Conservation (phyloP, 1,140 invertebrate species). For the Diploscapter pachys region DNA sequence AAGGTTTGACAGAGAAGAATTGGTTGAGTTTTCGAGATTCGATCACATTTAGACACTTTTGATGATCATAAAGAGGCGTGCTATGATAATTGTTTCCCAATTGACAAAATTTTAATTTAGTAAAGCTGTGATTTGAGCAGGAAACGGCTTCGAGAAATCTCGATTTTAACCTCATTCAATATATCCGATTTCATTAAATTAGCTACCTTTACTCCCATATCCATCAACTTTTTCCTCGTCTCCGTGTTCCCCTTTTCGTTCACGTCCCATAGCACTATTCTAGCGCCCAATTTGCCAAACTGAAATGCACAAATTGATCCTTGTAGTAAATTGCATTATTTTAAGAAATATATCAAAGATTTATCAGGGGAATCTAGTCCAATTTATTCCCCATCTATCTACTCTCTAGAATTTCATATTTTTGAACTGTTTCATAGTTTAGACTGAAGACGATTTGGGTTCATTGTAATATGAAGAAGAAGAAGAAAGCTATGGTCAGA, state of each 20-base stretch:
- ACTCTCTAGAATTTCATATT: not conserved
- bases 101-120: too few relatives aligned
- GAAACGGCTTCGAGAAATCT: not conserved
- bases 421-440: not conserved
- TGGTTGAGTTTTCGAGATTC: slow-evolving; percentile 10
- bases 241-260: slow-evolving; percentile 36
- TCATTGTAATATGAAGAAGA: slow-evolving; percentile 21
- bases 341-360: not conserved
- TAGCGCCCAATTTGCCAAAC: slow-evolving; percentile 61
- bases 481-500: slow-evolving; percentile 13
- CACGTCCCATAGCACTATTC: slow-evolving; percentile 37
- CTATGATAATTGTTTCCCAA: not conserved
- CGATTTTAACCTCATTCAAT: too few relatives aligned
- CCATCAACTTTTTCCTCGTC: slow-evolving; percentile 21
- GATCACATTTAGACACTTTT: slow-evolving; percentile 15
- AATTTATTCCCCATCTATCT: not conserved
- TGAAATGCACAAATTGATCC: slow-evolving; percentile 44
- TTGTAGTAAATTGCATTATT: not conserved
- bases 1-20: not conserved
- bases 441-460: not conserved
- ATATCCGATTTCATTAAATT: not conserved
- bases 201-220: slow-evolving; percentile 21
- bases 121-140: not conserved
- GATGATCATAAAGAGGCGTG: slow-evolving; percentile 12
- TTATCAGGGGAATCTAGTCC: not conserved